Evolutionary conservation across 2,113 vertebrate species (phyloP), one percentile per base, ranked within the genome.

Genomic region (Pitta sordida): DNA sequence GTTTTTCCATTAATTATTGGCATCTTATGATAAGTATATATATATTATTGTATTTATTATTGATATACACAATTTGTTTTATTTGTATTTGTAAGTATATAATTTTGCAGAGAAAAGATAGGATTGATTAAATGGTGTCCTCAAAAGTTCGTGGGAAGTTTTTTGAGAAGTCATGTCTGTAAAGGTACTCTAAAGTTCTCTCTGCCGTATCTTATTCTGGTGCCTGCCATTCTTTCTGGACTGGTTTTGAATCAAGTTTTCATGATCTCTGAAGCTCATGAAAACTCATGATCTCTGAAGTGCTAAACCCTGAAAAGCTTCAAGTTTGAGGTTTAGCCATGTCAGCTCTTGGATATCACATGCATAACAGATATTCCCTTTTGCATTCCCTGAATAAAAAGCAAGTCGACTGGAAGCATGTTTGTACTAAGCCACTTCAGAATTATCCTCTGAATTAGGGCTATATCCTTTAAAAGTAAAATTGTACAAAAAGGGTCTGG

Each of bases 381-480:
- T 90, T 76, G 75, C 87, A 76, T 90, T 94, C 70, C 58, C 16
- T 1, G 13, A 51, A 68, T 76, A 55, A 67, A 90, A 92, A 85
- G 51, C 1, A 4, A 91, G 59, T 88, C 52, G 77, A 37, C 71
- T 88, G 43, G 65, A 80, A 83, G 64, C 39, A 13, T 68, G 69
- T 90, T 93, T 88, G 27, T 67, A 26, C 41, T 90, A 84, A 91
- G 77, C 88, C 88, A 95, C 76, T 75, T 94, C 73, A 93, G 69
- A 95, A 44, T 62, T 90, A 62, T 17, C 23, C 23, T 94, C 80
- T 75, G 71, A 73, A 70, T 92, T 80, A 67, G 73, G 51, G 7
- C 37, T 71, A 2, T 62, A n/a, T 67, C 39, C 43, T 94, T 88
- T 80, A 83, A 84, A 49, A 84, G 44, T 76, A 79, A 80, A 73